Percentiles rank a stretch among this genome's conserved stretches.
Conservation (phyloP, 2,797 vertebrate species). For the Bufotes viridis region DNA sequence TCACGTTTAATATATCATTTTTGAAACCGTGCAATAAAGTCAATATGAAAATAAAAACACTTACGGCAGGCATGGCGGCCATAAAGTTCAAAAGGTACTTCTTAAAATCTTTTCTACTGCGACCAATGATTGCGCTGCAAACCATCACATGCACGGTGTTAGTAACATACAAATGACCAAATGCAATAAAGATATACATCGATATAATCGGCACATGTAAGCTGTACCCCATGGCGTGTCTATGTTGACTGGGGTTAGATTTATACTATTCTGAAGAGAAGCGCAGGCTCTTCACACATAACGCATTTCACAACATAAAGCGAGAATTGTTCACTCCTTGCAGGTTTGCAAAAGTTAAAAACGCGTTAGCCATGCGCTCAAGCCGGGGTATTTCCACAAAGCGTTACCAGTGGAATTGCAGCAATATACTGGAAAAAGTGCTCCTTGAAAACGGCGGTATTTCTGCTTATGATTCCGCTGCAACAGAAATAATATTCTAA, state of each 20-base stretch:
- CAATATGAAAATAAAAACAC: slow-evolving; percentile 68
- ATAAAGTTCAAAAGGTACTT: slow-evolving; percentile 95
- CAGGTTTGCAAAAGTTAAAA: slow-evolving; percentile 22
- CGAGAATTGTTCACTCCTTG: not conserved
- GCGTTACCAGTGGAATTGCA: slow-evolving; percentile 83
- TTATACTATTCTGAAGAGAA: too few species aligned
- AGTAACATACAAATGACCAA: slow-evolving; percentile 63
- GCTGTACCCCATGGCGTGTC: too few species aligned
- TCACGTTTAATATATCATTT: not conserved
- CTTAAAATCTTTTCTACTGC: slow-evolving; percentile 95
- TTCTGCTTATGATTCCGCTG: slow-evolving; percentile 87
- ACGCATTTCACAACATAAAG: too few species aligned
- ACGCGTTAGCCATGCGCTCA: slow-evolving; percentile 30
- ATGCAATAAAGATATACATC: not conserved
- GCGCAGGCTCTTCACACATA: too few species aligned
- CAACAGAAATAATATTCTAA: slow-evolving; percentile 57
- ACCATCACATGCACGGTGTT: slow-evolving; percentile 80
- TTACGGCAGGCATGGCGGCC: slow-evolving; percentile 95
- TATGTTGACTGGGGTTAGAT: too few species aligned
- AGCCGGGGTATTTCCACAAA: slow-evolving; percentile 58
- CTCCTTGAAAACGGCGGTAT: slow-evolving; percentile 80
- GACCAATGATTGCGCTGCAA: slow-evolving; percentile 98
- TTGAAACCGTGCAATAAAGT: not conserved
- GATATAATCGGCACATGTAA: not conserved
- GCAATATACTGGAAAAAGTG: slow-evolving; percentile 84